These are phyloP conservation scores for Leptinotarsa tumamoca DNA, from an alignment of 2,888 invertebrate species.

Conservation along the genomic window DNA sequence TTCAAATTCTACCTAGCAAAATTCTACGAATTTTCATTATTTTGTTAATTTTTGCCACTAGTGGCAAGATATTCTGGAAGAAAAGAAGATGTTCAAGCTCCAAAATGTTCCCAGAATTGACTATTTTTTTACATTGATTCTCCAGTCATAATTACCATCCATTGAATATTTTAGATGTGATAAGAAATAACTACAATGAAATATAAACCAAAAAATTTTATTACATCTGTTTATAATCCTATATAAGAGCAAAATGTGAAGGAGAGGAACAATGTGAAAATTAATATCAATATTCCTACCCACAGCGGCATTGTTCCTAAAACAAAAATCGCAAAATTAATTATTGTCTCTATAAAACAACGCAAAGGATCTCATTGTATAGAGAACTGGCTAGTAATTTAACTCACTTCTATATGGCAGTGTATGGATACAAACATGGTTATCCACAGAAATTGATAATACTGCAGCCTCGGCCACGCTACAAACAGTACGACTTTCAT, in stretches of 20 bases:
- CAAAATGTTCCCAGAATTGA: no score
- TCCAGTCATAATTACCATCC: no score
- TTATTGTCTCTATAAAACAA: no score
- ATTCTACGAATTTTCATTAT: no score
- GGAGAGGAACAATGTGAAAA: conserved; percentile 81
- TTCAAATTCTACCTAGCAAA: no score
- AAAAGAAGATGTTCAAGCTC: no score
- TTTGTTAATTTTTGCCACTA: no score
- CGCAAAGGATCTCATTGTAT: no score
- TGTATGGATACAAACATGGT: conserved; percentile 90
- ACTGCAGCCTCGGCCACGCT: conserved; percentile 87
- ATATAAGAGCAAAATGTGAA: conserved; percentile 87
- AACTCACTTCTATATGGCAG: conserved; percentile 83
- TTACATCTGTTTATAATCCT: conserved; percentile 71
- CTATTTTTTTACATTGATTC: no score
- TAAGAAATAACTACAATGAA: neutral
- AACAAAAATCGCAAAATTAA: conserved; percentile 47
- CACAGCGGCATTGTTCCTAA: conserved; percentile 86
- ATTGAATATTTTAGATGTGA: no score
- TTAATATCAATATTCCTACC: conserved; percentile 81
- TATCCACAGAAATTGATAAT: conserved; percentile 95
- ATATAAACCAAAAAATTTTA: conserved; percentile 3
- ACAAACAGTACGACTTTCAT: conserved; percentile 79
- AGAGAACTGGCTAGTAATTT: no score
- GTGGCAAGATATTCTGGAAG: no score